phyloP scores from a whole-genome alignment of 1,140 invertebrate genomes.

The Lanistes nyassanus region DNA sequence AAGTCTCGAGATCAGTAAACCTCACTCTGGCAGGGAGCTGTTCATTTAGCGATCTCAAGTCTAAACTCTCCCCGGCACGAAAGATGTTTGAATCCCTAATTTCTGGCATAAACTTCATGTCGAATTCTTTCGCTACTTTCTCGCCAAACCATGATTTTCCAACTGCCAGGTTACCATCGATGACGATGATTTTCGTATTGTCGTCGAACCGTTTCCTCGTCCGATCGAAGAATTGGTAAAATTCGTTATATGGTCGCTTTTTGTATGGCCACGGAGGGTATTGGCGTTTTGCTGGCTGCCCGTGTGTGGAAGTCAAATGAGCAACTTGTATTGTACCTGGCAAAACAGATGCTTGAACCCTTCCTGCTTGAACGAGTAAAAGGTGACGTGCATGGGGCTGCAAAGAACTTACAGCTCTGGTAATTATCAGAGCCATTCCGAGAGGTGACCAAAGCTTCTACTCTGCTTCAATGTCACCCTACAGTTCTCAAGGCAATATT shows the following conservation, averaged over 20 bases:
- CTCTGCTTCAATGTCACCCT: constrained; percentile 17
- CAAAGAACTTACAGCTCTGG: constrained; percentile 9
- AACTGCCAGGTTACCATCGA: constrained; percentile 56
- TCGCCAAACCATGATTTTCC: constrained; percentile 54
- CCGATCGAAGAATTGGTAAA: constrained; percentile 38
- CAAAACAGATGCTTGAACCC: constrained; percentile 9
- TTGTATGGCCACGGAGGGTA: constrained; percentile 40
- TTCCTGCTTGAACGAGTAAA: constrained; percentile 3
- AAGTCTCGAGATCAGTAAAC: constrained; percentile 46
- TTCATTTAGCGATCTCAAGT: constrained; percentile 48
- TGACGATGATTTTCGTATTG: constrained; percentile 52
- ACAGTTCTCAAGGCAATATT: too few species aligned
- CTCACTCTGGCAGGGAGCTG: constrained; percentile 38
- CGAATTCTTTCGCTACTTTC: constrained; percentile 54
- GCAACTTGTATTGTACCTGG: constrained; percentile 32
- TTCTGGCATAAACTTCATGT: constrained; percentile 49
- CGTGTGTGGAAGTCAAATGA: constrained; percentile 33
- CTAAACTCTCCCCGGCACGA: constrained; percentile 38
- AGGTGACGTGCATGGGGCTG: constrained; percentile 19
- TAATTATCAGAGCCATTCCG: constrained; percentile 23
- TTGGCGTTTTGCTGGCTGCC: constrained; percentile 22
- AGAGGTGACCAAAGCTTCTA: background rate
- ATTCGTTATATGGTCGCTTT: constrained; percentile 33
- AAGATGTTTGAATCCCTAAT: constrained; percentile 32
- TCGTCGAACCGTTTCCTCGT: constrained; percentile 49